Percentiles rank a stretch among this genome's conserved stretches.
Evolutionary conservation across 2,113 vertebrate genomes (phyloP).

Genomic region (Colinus virginianus): DNA sequence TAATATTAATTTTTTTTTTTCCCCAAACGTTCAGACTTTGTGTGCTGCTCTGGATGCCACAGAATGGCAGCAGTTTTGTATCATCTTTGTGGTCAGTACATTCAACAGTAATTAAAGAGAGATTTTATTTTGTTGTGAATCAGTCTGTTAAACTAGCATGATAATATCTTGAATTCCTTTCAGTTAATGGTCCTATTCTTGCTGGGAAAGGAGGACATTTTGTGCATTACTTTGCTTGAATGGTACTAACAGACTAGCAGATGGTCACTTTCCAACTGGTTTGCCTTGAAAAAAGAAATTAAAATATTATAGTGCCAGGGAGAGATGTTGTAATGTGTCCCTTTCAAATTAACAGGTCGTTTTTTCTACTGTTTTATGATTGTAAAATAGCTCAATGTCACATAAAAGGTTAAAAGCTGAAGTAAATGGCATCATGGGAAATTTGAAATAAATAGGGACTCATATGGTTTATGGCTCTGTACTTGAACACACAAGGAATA

Average conservation of each 20-base stretch:
- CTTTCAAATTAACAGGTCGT: constrained; percentile 81
- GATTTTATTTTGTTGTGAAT: constrained; percentile 44
- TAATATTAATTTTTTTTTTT: neutral
- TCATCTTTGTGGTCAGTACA: neutral
- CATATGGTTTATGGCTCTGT: constrained; percentile 77
- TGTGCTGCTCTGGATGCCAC: neutral
- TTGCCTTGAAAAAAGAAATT: constrained; percentile 87
- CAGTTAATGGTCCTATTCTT: constrained; percentile 77
- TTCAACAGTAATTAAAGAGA: constrained; percentile 41
- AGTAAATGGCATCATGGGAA: constrained; percentile 80
- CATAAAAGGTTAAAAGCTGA: constrained; percentile 82
- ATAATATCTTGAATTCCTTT: constrained; percentile 54
- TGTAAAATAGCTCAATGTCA: constrained; percentile 80
- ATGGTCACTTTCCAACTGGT: constrained; percentile 93
- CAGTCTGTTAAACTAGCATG: constrained; percentile 30
- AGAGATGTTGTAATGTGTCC: constrained; percentile 82
- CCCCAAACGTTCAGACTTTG: neutral
- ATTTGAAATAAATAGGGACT: constrained; percentile 79
- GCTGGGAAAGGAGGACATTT: constrained; percentile 77
- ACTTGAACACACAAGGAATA: constrained; percentile 73
- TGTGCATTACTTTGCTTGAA: constrained; percentile 84
- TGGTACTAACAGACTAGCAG: constrained; percentile 82
- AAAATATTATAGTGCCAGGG: constrained; percentile 84
- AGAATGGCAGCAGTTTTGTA: neutral
- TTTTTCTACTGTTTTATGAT: constrained; percentile 77